Percentiles rank a stretch among this genome's conserved stretches.
Conservation (phyloP, 2,797 vertebrate species). For the Coregonus sp. region DNA sequence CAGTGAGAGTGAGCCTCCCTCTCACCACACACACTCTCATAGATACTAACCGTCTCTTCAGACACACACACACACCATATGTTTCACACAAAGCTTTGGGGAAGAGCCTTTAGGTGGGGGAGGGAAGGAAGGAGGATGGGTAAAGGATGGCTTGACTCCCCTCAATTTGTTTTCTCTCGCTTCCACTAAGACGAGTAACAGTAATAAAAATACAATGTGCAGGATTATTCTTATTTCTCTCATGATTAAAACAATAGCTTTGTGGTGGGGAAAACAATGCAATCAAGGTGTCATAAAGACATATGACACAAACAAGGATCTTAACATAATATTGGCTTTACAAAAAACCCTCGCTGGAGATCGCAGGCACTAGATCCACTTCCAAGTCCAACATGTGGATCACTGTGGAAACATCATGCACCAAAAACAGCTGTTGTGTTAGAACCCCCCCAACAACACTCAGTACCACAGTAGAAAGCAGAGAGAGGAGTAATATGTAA, state of each 20-base stretch:
- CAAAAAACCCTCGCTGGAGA: slow-evolving; percentile 32
- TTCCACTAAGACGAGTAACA: slow-evolving; percentile 66
- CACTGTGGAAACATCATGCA: no score
- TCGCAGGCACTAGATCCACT: no score
- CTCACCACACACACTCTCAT: slow-evolving; percentile 13
- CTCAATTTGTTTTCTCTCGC: slow-evolving; percentile 36
- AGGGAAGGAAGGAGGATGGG: background rate
- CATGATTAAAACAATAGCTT: slow-evolving; percentile 70
- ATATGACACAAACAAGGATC: slow-evolving; percentile 46
- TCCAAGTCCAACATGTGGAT: no score
- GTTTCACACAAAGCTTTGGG: slow-evolving; percentile 51
- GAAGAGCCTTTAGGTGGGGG: slow-evolving; percentile 45
- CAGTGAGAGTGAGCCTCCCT: background rate
- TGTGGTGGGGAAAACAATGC: slow-evolving; percentile 68
- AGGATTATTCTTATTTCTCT: slow-evolving; percentile 70
- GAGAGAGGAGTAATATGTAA: slow-evolving; percentile 29
- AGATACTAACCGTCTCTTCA: slow-evolving; percentile 32
- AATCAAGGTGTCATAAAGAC: slow-evolving; percentile 76
- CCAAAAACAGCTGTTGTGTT: no score
- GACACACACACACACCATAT: slow-evolving; percentile 58
- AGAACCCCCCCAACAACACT: background rate
- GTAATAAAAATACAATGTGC: slow-evolving; percentile 78
- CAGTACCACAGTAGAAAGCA: slow-evolving; percentile 36
- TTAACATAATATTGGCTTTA: slow-evolving; percentile 72
- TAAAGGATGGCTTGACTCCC: slow-evolving; percentile 18